Evolutionary conservation across 2,113 vertebrate genomes (phyloP), one percentile per base, ranked within the genome.

Genomic region (Onychostoma macrolepis): DNA sequence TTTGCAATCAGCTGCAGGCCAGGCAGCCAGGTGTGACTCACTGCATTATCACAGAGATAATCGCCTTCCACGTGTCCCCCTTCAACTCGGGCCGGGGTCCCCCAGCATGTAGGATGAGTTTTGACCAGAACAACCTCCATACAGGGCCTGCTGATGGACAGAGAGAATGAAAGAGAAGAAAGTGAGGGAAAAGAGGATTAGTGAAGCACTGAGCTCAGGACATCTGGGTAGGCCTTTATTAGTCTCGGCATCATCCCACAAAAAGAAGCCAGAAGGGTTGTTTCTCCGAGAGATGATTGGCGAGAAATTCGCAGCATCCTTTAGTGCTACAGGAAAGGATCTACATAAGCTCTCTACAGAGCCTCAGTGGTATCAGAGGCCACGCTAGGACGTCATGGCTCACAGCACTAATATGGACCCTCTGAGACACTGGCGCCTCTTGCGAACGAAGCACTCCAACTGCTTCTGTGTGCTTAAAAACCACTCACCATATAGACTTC

Each of bases 191-290:
- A 85, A 89, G 87, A 85, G 88, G 91, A 91, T 91, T 90, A 90
- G 79, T n/a, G 17, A 30, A 63, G 81, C 84, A 86, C 38, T 56
- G 81, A 87, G 71, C 38, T 45, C 48, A 72, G 85, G 87, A 87
- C 84, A 87, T 91, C 88, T 89, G 87, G 88, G 84, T 85, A 89
- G 85, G 78, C 50, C 45, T 87, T 77, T 56, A 90, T 90, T 89
- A 89, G 87, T 83, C 36, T 82, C 80, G 56, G 38, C 61, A 82
- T 88, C 85, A 88, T 87, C 74, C 75, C 71, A 33, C 69, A 85
- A 88, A 83, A 77, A 88, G 36, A 77, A 75, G 80, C 63, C 69
- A 80, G 61, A 21, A 71, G 72, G 82, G 85, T 67, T 85, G n/a
- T 87, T 87, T 67, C 86, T 83, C 82, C 74, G 61, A 80, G 33